Percentiles rank a stretch among this genome's conserved stretches.
phyloP scores from a whole-genome alignment of 2,113 vertebrate genomes.

The Leucopternis melanops region DNA sequence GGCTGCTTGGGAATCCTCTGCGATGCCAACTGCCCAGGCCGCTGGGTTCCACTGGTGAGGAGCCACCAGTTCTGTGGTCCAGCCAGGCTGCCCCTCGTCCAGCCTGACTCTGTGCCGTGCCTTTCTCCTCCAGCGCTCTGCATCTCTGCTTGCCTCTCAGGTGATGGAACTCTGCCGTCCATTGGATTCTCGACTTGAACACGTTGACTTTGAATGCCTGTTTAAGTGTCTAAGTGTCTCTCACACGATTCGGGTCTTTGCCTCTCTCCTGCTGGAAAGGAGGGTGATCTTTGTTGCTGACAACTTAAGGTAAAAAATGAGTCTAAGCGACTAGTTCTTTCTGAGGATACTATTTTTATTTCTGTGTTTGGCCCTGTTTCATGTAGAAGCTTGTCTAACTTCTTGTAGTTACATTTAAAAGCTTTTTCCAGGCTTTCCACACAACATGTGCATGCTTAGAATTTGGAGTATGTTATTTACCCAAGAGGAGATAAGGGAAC shows the following conservation, averaged over 20 bases:
- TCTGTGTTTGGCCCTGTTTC: background rate
- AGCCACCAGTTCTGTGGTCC: background rate
- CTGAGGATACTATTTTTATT: background rate
- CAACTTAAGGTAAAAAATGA: conserved; percentile 83
- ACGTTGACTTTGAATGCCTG: conserved; percentile 94
- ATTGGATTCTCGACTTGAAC: conserved; percentile 89
- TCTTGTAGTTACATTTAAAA: background rate
- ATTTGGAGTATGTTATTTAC: background rate
- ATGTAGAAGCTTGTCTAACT: background rate
- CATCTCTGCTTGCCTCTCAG: conserved; percentile 56
- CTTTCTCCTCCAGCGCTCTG: background rate
- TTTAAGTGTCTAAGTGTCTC: conserved; percentile 85
- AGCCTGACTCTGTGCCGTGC: background rate
- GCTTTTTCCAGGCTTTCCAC: background rate
- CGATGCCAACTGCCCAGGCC: background rate
- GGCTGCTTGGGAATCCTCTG: background rate
- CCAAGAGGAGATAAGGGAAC: background rate
- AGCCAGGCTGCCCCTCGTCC: background rate
- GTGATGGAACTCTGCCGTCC: conserved; percentile 91
- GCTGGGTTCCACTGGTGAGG: rapidly evolving
- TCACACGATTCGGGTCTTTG: conserved; percentile 84
- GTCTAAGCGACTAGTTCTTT: background rate
- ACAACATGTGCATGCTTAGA: background rate
- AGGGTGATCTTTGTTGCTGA: conserved; percentile 95
- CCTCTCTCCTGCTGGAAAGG: conserved; percentile 92